These are phyloP conservation scores for Drosophila mojavensis DNA, from an alignment of 1,140 invertebrate species.

Conservation along the genomic window DNA sequence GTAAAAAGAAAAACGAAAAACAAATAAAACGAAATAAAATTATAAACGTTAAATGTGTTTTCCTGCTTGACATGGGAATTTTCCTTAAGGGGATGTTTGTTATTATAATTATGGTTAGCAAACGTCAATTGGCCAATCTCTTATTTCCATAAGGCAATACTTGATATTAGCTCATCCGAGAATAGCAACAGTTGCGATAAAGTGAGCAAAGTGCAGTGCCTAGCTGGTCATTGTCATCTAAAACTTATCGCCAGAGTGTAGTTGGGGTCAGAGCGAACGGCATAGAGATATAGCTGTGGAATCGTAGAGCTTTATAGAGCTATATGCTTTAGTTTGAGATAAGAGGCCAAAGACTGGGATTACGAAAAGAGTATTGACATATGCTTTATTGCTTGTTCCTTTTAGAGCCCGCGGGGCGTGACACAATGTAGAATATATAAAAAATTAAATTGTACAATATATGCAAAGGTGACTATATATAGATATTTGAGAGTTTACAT, in stretches of 20 bases:
- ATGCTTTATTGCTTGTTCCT: slow-evolving; percentile 59
- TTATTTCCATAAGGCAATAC: slow-evolving; percentile 5
- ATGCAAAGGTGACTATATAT: not conserved
- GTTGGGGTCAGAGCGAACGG: slow-evolving; percentile 19
- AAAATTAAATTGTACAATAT: slow-evolving; percentile 10
- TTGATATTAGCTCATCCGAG: slow-evolving; percentile 10
- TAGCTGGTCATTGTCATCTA: slow-evolving; percentile 48
- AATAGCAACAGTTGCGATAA: slow-evolving; percentile 27
- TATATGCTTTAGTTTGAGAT: slow-evolving; percentile 22
- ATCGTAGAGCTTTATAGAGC: slow-evolving; percentile 3
- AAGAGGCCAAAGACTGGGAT: slow-evolving; percentile 27
- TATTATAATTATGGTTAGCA: not conserved
- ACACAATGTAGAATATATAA: slow-evolving; percentile 16
- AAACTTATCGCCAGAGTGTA: slow-evolving; percentile 51
- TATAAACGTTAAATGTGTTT: slow-evolving; percentile 24
- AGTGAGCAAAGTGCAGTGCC: slow-evolving; percentile 50
- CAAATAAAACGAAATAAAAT: slow-evolving; percentile 70
- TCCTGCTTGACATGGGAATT: not conserved
- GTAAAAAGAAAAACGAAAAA: slow-evolving; percentile 70
- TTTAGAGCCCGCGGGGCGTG: slow-evolving; percentile 60
- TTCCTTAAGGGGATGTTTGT: too few species aligned
- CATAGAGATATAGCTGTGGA: not conserved
- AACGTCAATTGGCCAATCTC: not conserved
- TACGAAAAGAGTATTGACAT: slow-evolving; percentile 54
- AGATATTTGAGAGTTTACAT: slow-evolving; percentile 80